Percentiles rank a stretch among this genome's conserved stretches.
These are phyloP conservation scores for Tokudaia muenninki DNA, from an alignment of 2,797 vertebrate species.

Conservation along the genomic window DNA sequence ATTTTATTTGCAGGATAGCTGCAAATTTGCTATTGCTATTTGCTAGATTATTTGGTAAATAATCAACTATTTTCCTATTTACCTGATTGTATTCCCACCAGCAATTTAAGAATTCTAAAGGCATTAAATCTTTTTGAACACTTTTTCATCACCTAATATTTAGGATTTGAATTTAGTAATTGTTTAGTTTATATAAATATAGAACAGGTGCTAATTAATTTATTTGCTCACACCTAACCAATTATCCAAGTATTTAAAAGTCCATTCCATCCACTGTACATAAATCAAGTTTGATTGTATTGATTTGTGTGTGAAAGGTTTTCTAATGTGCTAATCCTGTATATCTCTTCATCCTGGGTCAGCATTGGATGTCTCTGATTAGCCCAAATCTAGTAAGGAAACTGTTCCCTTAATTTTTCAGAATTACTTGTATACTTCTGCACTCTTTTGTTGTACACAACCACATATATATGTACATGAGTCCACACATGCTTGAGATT, in stretches of 20 bases:
- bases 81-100: background rate
- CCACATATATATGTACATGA: background rate
- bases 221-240: constrained; percentile 3
- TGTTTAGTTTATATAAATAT: background rate
- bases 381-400: background rate
- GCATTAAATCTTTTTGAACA: background rate
- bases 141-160: background rate
- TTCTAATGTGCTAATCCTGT: background rate
- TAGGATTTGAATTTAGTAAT: constrained; percentile 3
- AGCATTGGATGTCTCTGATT: background rate
- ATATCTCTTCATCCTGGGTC: background rate
- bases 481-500: background rate
- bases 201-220: background rate
- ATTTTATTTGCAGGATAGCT: background rate
- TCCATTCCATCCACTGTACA: background rate
- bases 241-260: constrained; percentile 27
- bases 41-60: background rate
- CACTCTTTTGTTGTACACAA: background rate
- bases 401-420: background rate
- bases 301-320: background rate
- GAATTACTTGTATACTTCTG: background rate
- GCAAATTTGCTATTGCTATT: background rate
- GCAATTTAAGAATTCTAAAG: constrained; percentile 16
- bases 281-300: background rate
- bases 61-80: constrained; percentile 35